Evolutionary conservation across 2,888 invertebrate species (phyloP).

Genomic region (Diarsia brunnea): DNA sequence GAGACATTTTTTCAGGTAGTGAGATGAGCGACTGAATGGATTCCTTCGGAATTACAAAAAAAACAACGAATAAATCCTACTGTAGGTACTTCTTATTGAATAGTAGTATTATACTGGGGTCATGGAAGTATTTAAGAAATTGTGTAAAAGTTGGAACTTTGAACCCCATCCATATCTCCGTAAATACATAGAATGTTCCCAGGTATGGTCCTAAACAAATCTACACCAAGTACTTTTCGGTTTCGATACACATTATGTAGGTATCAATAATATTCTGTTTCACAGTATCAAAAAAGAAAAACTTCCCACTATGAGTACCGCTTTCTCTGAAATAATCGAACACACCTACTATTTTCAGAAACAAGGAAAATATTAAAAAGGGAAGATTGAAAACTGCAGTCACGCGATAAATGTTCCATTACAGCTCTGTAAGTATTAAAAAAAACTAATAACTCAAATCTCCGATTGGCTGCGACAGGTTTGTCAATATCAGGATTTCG

Average conservation of each 20-base stretch:
- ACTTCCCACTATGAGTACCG: not conserved
- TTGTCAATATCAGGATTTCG: slow-evolving; percentile 74
- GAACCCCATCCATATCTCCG: too few relatives aligned
- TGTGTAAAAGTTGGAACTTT: too few relatives aligned
- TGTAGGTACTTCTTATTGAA: not conserved
- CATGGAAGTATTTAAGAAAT: too few relatives aligned
- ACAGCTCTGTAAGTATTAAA: slow-evolving; percentile 45
- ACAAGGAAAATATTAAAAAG: not conserved
- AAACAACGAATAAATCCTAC: not conserved
- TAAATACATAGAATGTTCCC: too few relatives aligned
- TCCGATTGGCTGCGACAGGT: slow-evolving; percentile 72
- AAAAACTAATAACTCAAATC: slow-evolving; percentile 76
- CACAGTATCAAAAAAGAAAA: not conserved
- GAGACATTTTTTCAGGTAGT: not conserved
- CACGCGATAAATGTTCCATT: slow-evolving; percentile 50
- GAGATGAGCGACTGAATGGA: not conserved
- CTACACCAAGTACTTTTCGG: too few relatives aligned
- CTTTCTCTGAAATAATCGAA: not conserved
- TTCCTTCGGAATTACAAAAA: not conserved
- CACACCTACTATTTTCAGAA: not conserved
- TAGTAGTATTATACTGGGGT: too few relatives aligned
- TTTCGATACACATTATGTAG: not conserved
- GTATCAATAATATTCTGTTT: not conserved
- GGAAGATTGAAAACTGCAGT: slow-evolving; percentile 32
- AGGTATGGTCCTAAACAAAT: too few relatives aligned